Base-by-base conservation (phyloP, 2,113 vertebrate genomes). In the Holacanthus passer region DNA sequence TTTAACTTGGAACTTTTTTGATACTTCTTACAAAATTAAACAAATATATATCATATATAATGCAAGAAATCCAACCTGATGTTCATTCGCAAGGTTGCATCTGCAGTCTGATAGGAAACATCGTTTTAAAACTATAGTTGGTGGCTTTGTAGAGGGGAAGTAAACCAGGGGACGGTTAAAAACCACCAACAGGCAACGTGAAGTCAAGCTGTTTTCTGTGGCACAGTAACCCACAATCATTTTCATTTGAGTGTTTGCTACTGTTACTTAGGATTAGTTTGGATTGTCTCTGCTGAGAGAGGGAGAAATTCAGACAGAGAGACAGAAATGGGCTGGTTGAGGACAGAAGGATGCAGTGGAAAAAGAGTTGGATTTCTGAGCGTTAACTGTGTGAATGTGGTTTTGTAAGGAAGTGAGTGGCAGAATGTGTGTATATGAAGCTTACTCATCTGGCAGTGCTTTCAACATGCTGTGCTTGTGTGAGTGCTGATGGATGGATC, bases 71-170 rank as follows among this genome's bases (percentile, higher is more conserved):
- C 5, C 16, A 13, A 6, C 11, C 20, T 1, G 17, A 16, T 6
- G 7, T 63, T 64, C 41, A 56, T n/a, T 32, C 0, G 10, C 22
- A 19, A 9, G 22, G 20, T 24, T 39, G 27, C 1, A 1, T 50
- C 7, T 27, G 9, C 1, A 35, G 20, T 62, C 6, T 27, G 0
- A 27, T 10, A 37, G 7, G 53, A 43, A 71, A 8, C 17, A 1
- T 16, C 1, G 0, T 8, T 62, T 55, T 43, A 19, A 45, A 29
- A 52, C 13, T 3, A 41, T 47, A 0, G 24, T 13, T 55, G 1
- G 65, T 16, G 79, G 50, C n/a, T 73, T 72, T 72, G 37, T 17
- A 5, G 65, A 69, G 71, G 13, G 88, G 86, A 90, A 86, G 43
- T 79, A 52, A 74, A 85, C 3, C 17, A 7, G 27, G 4, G 7